Conservation (phyloP, 2,888 invertebrate species). For the Lingula anatina region DNA sequence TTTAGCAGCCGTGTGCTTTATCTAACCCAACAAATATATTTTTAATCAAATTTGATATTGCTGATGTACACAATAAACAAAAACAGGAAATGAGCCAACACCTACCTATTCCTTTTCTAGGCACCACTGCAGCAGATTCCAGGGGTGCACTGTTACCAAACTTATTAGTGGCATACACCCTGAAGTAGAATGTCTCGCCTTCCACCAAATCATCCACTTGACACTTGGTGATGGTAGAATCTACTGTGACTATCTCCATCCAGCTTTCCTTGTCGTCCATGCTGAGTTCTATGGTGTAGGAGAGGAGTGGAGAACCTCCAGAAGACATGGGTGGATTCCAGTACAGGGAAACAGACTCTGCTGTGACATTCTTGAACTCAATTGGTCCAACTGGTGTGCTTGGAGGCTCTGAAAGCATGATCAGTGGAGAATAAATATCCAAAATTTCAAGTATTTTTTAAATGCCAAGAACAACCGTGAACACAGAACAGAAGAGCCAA, state of each 20-base stretch:
- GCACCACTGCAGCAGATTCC: conserved; percentile 24
- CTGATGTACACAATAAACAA: neutral
- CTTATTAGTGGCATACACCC: conserved; percentile 47
- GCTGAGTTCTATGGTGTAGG: conserved; percentile 14
- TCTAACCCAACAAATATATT: neutral
- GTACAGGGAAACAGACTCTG: conserved; percentile 16
- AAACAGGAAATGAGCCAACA: too few relatives aligned
- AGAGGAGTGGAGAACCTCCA: conserved; percentile 16
- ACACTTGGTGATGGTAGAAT: conserved; percentile 51
- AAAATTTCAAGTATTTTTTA: too few relatives aligned
- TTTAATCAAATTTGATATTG: neutral
- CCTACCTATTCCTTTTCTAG: conserved; percentile 25
- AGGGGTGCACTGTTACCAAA: conserved; percentile 27
- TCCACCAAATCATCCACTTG: conserved; percentile 38
- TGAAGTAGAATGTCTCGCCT: conserved; percentile 41
- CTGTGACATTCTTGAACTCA: conserved; percentile 24
- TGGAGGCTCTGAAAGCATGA: conserved; percentile 33
- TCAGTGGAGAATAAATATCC: too few relatives aligned
- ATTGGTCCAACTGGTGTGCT: conserved; percentile 39
- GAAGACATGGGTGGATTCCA: conserved; percentile 14
- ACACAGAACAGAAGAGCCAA: too few relatives aligned
- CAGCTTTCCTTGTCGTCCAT: conserved; percentile 54
- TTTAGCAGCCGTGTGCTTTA: too few relatives aligned
- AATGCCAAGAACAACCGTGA: too few relatives aligned
- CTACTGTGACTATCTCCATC: conserved; percentile 89